Evolutionary conservation across 2,888 invertebrate genomes (phyloP).

Genomic region (Monochamus alternatus): DNA sequence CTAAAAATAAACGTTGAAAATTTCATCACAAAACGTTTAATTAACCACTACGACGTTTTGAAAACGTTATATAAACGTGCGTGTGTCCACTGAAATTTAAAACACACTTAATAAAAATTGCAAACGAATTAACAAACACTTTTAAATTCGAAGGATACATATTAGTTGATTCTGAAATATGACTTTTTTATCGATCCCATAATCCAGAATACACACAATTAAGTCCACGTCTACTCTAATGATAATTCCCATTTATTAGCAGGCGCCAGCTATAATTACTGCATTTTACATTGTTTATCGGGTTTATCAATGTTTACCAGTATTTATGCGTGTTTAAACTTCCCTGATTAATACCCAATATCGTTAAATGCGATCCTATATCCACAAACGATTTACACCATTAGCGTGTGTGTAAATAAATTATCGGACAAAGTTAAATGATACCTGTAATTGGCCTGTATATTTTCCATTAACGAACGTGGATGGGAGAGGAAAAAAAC

Average conservation of each 20-base stretch:
- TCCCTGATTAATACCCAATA: constrained; percentile 23
- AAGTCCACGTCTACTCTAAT: constrained; percentile 1
- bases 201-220: neutral
- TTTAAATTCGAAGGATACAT: neutral
- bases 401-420: constrained; percentile 19
- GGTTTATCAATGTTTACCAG: constrained; percentile 30
- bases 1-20: too few relatives aligned
- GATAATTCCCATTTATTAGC: constrained; percentile 8
- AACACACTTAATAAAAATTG: neutral
- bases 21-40: too few relatives aligned
- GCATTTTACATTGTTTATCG: constrained; percentile 14
- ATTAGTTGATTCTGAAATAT: neutral
- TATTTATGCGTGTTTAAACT: constrained; percentile 24
- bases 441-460: constrained; percentile 15
- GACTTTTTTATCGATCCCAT: neutral
- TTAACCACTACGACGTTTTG: too few relatives aligned
- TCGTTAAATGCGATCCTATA: constrained; percentile 24
- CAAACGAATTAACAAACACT: neutral
- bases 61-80: too few relatives aligned
- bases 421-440: constrained; percentile 17
- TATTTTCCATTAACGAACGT: constrained; percentile 8
- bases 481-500: constrained; percentile 1
- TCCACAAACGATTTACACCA: constrained; percentile 23
- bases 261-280: constrained; percentile 2
- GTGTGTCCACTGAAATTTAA: too few relatives aligned